Percentiles rank a stretch among this genome's conserved stretches.
These are phyloP conservation scores for Pseudobourletiella spinata DNA, from an alignment of 1,140 invertebrate genomes.

Conservation along the genomic window DNA sequence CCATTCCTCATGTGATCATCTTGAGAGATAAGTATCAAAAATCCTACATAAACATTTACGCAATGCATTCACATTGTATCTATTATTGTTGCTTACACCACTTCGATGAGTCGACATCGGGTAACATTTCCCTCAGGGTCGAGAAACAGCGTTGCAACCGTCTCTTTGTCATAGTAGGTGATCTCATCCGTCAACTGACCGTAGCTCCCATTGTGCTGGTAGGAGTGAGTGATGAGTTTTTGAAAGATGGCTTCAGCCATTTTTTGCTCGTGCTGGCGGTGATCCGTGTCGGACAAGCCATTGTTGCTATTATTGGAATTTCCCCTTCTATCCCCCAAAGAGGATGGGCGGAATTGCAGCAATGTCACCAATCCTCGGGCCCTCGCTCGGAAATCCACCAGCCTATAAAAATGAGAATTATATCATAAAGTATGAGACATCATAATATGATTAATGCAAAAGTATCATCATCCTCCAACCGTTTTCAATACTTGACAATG, in stretches of 20 bases:
- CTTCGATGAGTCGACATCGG: conserved; percentile 73
- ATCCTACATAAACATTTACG: too few relatives aligned
- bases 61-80: too few relatives aligned
- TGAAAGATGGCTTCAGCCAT: not conserved
- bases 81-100: conserved; percentile 65
- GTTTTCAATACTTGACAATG: too few relatives aligned
- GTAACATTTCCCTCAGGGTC: conserved; percentile 52
- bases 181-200: conserved; percentile 45
- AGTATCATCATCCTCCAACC: too few relatives aligned
- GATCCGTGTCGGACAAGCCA: not conserved
- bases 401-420: too few relatives aligned
- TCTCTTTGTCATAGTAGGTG: conserved; percentile 68
- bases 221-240: not conserved
- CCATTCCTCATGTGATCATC: too few relatives aligned
- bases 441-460: too few relatives aligned
- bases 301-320: not conserved
- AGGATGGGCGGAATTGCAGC: not conserved
- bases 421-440: too few relatives aligned
- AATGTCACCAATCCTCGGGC: not conserved
- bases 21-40: too few relatives aligned
- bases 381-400: not conserved
- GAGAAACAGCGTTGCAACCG: conserved; percentile 66
- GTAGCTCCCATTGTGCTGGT: not conserved
- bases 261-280: not conserved
- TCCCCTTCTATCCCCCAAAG: not conserved